Conservation (phyloP, 1,140 invertebrate species). For the Lepidurus couesii region DNA sequence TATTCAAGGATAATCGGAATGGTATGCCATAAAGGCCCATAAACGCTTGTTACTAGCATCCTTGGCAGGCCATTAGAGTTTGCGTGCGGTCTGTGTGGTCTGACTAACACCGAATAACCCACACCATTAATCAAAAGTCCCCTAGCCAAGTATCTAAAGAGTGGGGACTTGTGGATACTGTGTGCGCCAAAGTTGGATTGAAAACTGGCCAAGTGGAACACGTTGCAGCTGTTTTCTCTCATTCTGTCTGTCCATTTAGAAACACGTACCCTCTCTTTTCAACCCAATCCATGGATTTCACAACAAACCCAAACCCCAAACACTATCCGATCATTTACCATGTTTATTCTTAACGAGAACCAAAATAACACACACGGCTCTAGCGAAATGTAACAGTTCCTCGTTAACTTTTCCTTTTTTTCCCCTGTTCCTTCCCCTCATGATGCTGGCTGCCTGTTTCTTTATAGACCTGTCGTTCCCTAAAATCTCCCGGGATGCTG, state of each 20-base stretch:
- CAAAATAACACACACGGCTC: background rate
- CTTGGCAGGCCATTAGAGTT: background rate
- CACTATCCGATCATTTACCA: background rate
- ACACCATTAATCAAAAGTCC: constrained; percentile 3
- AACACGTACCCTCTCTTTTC: background rate
- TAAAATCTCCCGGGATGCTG: background rate
- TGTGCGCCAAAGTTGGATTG: background rate
- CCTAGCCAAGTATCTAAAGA: background rate
- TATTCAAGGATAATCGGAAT: no score
- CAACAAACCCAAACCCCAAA: background rate
- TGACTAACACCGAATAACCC: background rate
- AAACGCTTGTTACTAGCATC: background rate
- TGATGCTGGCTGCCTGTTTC: background rate
- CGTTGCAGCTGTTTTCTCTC: constrained; percentile 13
- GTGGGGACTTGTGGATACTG: constrained; percentile 13
- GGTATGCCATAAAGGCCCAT: background rate
- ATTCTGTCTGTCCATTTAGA: background rate
- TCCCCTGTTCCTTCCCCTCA: background rate
- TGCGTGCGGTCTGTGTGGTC: constrained; percentile 12
- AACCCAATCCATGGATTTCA: background rate
- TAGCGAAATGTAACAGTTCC: background rate
- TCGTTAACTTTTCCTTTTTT: background rate
- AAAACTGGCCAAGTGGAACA: constrained; percentile 13
- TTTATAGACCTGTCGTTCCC: background rate
- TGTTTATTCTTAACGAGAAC: background rate